Conservation (phyloP, 53 echinoderm and acorn worm species). For the Mesocentrotus franciscanus region DNA sequence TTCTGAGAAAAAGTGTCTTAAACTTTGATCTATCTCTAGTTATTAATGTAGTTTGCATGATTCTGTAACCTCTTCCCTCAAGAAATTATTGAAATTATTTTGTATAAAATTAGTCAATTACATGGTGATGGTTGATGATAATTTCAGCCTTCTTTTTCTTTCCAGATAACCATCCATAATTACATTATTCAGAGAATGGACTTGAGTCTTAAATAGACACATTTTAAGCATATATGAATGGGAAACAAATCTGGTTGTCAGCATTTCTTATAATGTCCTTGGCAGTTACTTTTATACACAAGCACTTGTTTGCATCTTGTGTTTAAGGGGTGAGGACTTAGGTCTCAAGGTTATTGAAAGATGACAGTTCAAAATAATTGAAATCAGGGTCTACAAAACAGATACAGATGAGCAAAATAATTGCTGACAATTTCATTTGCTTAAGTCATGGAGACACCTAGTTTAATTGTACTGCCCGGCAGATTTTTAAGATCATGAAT, state of each 20-base stretch:
- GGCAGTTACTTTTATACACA: neutral
- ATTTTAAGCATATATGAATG: neutral
- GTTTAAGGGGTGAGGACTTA: no score
- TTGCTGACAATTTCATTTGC: neutral
- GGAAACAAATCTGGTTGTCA: neutral
- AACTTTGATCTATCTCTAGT: neutral
- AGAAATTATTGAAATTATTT: neutral
- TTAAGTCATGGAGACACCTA: neutral
- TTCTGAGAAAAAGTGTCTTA: neutral
- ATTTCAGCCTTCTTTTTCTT: neutral
- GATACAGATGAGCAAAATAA: neutral
- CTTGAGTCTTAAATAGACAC: neutral
- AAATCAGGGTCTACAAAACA: neutral
- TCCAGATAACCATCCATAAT: constrained; percentile 31
- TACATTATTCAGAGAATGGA: neutral
- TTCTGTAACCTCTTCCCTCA: constrained; percentile 21
- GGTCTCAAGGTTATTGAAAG: no score
- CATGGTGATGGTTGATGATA: neutral
- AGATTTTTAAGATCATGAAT: neutral
- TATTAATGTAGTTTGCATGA: neutral
- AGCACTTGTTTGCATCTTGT: neutral
- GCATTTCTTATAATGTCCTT: neutral
- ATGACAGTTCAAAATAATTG: no score
- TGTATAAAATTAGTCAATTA: neutral
- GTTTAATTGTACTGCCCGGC: neutral